A percentile compares a stretch with the other conserved stretches of the same genome.
Conservation (phyloP, 2,113 vertebrate genomes). For the Aythya baeri region DNA sequence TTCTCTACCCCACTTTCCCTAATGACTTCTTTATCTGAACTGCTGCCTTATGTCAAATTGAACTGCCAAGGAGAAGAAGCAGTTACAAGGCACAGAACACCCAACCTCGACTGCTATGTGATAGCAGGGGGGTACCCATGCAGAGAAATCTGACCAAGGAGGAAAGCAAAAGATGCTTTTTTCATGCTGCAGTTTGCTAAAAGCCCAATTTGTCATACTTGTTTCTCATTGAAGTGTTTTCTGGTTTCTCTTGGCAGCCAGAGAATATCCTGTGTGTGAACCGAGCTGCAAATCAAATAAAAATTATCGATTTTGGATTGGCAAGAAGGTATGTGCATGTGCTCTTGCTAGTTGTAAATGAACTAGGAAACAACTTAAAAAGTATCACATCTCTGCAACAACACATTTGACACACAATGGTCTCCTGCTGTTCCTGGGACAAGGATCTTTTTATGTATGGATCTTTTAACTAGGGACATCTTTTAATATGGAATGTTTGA, state of each 20-base stretch:
- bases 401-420: not conserved
- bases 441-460: not conserved
- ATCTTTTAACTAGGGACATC: not conserved
- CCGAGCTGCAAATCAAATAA: constrained; percentile 92
- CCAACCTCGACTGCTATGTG: not conserved
- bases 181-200: constrained; percentile 51
- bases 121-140: constrained; percentile 31
- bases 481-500: not conserved
- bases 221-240: constrained; percentile 53
- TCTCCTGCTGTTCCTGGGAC: not conserved
- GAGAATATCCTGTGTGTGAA: constrained; percentile 98
- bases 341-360: not conserved
- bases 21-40: constrained; percentile 61
- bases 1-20: not conserved
- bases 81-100: constrained; percentile 5
- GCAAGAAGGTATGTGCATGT: constrained; percentile 88
- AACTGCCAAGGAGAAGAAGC: constrained; percentile 2
- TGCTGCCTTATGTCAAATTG: constrained; percentile 37
- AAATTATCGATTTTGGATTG: constrained; percentile 98
- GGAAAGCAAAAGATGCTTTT: constrained; percentile 47
- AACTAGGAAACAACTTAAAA: not conserved
- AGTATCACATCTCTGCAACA: not conserved
- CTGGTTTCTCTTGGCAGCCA: constrained; percentile 84
- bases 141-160: constrained; percentile 32
- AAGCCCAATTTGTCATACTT: constrained; percentile 14